Percentiles rank a stretch among this genome's conserved stretches.
Evolutionary conservation across 1,140 invertebrate genomes (phyloP).

Genomic region (Nasonia vitripennis): DNA sequence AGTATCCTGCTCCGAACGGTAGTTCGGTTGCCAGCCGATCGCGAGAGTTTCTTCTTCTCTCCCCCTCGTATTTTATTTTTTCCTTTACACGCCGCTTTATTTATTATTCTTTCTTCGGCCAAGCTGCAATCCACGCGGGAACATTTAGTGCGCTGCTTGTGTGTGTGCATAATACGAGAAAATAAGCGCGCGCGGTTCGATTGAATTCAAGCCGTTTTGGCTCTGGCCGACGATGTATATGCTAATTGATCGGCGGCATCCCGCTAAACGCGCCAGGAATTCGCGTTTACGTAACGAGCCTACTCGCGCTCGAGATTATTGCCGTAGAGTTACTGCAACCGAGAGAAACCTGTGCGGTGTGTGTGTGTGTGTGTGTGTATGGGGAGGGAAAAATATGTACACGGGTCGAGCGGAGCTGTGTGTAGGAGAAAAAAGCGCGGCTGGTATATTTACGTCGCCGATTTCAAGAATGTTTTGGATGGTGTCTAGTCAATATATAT

Average conservation of each 20-base stretch:
- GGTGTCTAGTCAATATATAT: neutral
- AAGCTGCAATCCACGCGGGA: neutral
- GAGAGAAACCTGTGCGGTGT: neutral
- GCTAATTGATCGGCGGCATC: slow-evolving; percentile 10
- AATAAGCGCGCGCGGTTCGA: neutral
- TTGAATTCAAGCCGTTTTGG: neutral
- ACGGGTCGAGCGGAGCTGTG: neutral
- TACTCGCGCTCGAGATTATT: neutral
- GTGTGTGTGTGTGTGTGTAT: too few species aligned
- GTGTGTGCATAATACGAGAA: neutral
- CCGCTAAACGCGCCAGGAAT: slow-evolving; percentile 16
- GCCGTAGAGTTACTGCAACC: neutral
- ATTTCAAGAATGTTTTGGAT: neutral
- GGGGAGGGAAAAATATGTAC: too few species aligned
- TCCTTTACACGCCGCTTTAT: slow-evolving; percentile 22
- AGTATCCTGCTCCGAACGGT: slow-evolving; percentile 59
- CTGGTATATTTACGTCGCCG: neutral
- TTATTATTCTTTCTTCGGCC: neutral
- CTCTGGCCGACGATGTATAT: neutral
- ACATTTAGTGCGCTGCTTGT: neutral
- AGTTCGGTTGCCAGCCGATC: slow-evolving; percentile 58
- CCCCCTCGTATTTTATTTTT: slow-evolving; percentile 49
- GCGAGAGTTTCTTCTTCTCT: slow-evolving; percentile 50
- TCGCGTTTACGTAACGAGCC: slow-evolving; percentile 21
- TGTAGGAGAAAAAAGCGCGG: neutral